phyloP scores from a whole-genome alignment of 2,888 invertebrate genomes.

The Eudemis profundana region DNA sequence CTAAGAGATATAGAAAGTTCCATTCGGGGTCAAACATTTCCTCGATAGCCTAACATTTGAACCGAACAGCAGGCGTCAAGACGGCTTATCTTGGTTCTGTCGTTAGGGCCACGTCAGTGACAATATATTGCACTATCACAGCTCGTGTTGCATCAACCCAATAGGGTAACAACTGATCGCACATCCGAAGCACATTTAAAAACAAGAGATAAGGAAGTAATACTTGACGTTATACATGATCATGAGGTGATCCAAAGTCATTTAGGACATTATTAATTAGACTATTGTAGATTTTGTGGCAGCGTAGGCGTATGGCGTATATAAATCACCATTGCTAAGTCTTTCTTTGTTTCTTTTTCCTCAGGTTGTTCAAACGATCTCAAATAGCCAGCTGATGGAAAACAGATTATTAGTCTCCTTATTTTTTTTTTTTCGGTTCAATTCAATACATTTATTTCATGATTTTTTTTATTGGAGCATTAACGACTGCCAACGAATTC shows the following conservation, averaged over 20 bases:
- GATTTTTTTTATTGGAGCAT: too few relatives aligned
- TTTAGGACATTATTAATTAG: not conserved
- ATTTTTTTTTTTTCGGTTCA: too few relatives aligned
- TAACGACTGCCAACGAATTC: too few relatives aligned
- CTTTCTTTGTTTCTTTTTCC: too few relatives aligned
- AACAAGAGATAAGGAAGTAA: not conserved
- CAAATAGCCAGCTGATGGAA: too few relatives aligned
- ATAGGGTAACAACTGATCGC: constrained; percentile 12
- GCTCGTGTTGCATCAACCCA: constrained; percentile 17
- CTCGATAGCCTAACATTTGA: constrained; percentile 56
- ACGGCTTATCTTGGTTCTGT: constrained; percentile 29
- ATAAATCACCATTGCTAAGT: too few relatives aligned
- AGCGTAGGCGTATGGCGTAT: too few relatives aligned
- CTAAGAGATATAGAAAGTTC: constrained; percentile 56
- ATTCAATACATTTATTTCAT: too few relatives aligned
- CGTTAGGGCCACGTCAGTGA: constrained; percentile 27
- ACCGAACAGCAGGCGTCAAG: constrained; percentile 41
- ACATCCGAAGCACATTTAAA: not conserved
- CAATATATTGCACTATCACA: not conserved
- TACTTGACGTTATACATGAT: not conserved
- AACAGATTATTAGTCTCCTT: too few relatives aligned
- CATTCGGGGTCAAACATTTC: constrained; percentile 54
- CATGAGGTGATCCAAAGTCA: constrained; percentile 6
- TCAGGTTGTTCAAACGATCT: too few relatives aligned
- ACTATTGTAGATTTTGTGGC: too few relatives aligned